Evolutionary conservation across 2,888 invertebrate genomes (phyloP), one percentile per base, ranked within the genome.

Genomic region (Drosophila anomalata): DNA sequence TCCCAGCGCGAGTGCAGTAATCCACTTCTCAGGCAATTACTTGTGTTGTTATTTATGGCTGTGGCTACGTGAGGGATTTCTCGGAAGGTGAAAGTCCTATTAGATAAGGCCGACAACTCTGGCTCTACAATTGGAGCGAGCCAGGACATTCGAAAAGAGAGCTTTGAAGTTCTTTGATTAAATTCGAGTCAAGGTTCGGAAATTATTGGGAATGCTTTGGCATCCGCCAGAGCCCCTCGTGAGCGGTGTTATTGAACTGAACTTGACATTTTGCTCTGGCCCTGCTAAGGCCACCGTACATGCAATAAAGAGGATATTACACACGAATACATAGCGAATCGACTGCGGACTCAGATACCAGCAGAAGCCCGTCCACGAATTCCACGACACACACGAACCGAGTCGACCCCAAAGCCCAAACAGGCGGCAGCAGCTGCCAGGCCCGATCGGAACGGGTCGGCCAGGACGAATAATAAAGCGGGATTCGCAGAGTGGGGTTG

Each of bases 181-280:
- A 36, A 36, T 36, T 36, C n/a, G n/a, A 36, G n/a, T 6, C 36
- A n/a, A 2, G 36, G 36, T 7, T 7, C 6, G n/a, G 11, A 12
- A 36, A 36, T 36, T 36, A 36, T 36, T 36, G 36, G 36, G 7
- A 36, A 36, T 36, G 36, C 36, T 2, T 14, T 6, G 36, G n/a
- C 36, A 36, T 36, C 7, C 36, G 36, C n/a, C 29, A 9, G 11
- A 14, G 47, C 39, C 12, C 61, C 63, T 55, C 77, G 12, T 65
- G 39, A 67, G 70, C 79, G 63, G 83, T 90, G 89, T 89, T 90
- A 90, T 90, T 90, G 90, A 90, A 90, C 90, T 90, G 90, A 90
- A 90, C 90, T 90, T 90, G 90, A 90, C 90, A 90, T 90, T 90
- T 89, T 86, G 89, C 88, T 81, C 83, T 84, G 55, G 31, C 46